Evolutionary conservation across 2,113 vertebrate species (phyloP).

Genomic region (Ginglymostoma cirratum): DNA sequence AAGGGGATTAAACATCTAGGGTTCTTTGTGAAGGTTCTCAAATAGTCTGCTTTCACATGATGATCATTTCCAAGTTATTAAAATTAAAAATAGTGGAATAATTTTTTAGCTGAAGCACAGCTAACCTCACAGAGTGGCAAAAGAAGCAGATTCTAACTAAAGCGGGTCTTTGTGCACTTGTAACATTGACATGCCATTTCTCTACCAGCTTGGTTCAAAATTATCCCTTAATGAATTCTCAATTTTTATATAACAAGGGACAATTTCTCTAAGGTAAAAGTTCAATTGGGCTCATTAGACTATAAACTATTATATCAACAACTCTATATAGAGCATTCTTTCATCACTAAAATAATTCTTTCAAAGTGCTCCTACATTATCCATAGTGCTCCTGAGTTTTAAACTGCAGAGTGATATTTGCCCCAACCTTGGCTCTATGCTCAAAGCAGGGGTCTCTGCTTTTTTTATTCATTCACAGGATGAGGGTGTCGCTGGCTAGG

Average conservation of each 20-base stretch:
- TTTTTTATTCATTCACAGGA: too few species aligned
- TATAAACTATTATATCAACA: slow-evolving; percentile 7
- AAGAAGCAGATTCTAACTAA: background rate
- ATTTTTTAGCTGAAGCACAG: background rate
- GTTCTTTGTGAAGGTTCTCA: background rate
- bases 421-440: background rate
- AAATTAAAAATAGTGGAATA: background rate
- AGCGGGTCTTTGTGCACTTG: background rate
- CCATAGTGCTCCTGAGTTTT: background rate
- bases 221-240: background rate
- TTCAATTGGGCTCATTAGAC: background rate
- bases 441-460: background rate
- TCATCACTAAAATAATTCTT: slow-evolving; percentile 21
- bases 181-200: too few species aligned
- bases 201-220: background rate
- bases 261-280: background rate
- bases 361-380: background rate
- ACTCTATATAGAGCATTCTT: slow-evolving; percentile 5
- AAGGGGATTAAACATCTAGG: background rate
- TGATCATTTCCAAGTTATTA: background rate
- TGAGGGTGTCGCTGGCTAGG: too few species aligned
- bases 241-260: background rate
- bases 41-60: background rate
- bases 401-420: background rate
- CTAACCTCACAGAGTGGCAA: background rate